Percentiles rank a stretch among this genome's conserved stretches.
phyloP scores from a whole-genome alignment of 2,113 vertebrate species.

The Zeus faber region DNA sequence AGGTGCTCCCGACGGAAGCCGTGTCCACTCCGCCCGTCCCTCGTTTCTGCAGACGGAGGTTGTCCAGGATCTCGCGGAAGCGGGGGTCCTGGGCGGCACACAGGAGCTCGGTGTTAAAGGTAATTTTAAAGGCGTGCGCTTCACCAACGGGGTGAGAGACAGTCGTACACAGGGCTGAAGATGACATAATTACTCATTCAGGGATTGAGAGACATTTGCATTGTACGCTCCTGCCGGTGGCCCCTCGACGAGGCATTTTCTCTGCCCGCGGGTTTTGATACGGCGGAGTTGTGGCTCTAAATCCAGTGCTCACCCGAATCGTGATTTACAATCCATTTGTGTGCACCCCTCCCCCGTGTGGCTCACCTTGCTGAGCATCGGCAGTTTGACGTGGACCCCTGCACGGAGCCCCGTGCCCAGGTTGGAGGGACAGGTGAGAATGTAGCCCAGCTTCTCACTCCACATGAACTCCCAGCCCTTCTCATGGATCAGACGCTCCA shows the following conservation, averaged over 20 bases:
- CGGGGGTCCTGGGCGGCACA: constrained; percentile 79
- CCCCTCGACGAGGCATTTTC: too few species aligned
- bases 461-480: constrained; percentile 80
- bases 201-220: too few species aligned
- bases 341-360: neutral
- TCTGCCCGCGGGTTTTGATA: too few species aligned
- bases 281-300: too few species aligned
- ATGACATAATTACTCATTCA: too few species aligned
- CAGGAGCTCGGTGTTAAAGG: too few species aligned
- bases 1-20: constrained; percentile 80
- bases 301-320: too few species aligned
- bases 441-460: constrained; percentile 73
- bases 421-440: constrained; percentile 78
- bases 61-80: constrained; percentile 89
- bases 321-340: neutral
- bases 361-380: constrained; percentile 72
- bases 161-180: too few species aligned
- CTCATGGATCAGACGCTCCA: constrained; percentile 75
- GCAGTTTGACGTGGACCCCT: constrained; percentile 75
- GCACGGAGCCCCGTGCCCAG: constrained; percentile 76
- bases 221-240: too few species aligned
- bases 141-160: too few species aligned
- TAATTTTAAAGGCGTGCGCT: too few species aligned
- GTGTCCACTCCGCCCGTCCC: constrained; percentile 96
- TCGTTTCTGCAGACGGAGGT: constrained; percentile 92